A percentile compares a stretch with the other conserved stretches of the same genome.
Conservation (phyloP, 2,888 invertebrate species). For the Luffia ferchaultella region DNA sequence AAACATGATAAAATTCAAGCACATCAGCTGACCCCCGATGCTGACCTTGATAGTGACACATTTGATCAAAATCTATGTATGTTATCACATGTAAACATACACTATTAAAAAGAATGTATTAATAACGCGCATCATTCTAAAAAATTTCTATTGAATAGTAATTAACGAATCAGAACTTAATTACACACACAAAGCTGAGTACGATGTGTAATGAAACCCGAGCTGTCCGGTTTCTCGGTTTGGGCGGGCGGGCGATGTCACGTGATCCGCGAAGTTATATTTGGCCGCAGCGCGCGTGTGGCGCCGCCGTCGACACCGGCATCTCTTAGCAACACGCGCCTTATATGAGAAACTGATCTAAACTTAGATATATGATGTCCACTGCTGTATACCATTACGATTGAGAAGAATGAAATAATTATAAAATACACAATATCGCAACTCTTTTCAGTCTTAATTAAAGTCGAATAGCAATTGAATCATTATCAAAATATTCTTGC, state of each 20-base stretch:
- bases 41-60: conserved; percentile 44
- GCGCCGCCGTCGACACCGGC: conserved; percentile 38
- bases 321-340: conserved; percentile 48
- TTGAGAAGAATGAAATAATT: too few relatives aligned
- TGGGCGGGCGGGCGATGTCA: conserved; percentile 58
- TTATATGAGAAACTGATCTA: conserved; percentile 56
- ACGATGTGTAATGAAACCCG: conserved; percentile 49
- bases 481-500: too few relatives aligned
- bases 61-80: conserved; percentile 4
- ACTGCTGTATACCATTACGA: background rate
- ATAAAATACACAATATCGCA: too few relatives aligned
- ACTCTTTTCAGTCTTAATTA: too few relatives aligned
- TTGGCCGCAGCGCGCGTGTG: conserved; percentile 53
- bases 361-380: conserved; percentile 35
- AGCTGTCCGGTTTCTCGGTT: conserved; percentile 58
- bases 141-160: background rate
- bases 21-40: conserved; percentile 28
- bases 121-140: too few relatives aligned
- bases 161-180: conserved; percentile 3
- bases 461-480: too few relatives aligned
- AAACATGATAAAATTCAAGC: conserved; percentile 4
- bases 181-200: conserved; percentile 27
- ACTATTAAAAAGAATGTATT: conserved; percentile 14
- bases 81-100: conserved; percentile 4
- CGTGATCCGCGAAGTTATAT: conserved; percentile 53